Percentiles rank a stretch among this genome's conserved stretches.
Evolutionary conservation across 2,113 vertebrate species (phyloP).

Genomic region (Plecotus auritus): DNA sequence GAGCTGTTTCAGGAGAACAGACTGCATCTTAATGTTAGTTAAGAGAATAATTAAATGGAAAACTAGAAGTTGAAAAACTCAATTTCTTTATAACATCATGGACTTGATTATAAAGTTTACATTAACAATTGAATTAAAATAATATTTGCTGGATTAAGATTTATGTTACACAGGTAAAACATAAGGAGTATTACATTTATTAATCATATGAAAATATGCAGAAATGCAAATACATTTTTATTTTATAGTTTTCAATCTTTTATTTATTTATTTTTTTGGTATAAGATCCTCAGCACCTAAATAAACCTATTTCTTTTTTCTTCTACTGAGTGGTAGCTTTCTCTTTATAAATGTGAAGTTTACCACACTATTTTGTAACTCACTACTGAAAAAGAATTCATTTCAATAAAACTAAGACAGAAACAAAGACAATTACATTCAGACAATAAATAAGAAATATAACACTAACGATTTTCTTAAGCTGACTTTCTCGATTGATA

Average conservation of each 20-base stretch:
- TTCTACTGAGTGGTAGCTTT: neutral
- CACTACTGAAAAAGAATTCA: neutral
- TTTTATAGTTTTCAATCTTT: slow-evolving; percentile 40
- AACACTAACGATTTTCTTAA: neutral
- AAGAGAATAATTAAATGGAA: slow-evolving; percentile 13
- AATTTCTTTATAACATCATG: neutral
- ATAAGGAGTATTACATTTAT: neutral
- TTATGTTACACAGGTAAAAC: neutral
- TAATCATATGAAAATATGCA: neutral
- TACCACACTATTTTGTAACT: slow-evolving; percentile 1
- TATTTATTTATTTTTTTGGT: neutral
- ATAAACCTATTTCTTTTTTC: neutral
- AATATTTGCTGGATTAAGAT: slow-evolving; percentile 11
- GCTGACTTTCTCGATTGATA: neutral
- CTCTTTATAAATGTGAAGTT: neutral
- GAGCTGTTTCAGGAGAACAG: slow-evolving; percentile 24
- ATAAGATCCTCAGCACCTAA: neutral
- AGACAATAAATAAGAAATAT: neutral
- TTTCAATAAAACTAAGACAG: slow-evolving; percentile 29
- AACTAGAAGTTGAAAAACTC: slow-evolving; percentile 16
- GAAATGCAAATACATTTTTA: neutral
- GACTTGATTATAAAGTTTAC: slow-evolving; percentile 5
- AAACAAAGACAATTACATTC: slow-evolving; percentile 1
- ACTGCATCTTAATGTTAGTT: slow-evolving; percentile 28
- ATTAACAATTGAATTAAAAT: neutral